These are phyloP conservation scores for Trachelus stipa DNA, from an alignment of 2,888 invertebrate species.

Conservation along the genomic window DNA sequence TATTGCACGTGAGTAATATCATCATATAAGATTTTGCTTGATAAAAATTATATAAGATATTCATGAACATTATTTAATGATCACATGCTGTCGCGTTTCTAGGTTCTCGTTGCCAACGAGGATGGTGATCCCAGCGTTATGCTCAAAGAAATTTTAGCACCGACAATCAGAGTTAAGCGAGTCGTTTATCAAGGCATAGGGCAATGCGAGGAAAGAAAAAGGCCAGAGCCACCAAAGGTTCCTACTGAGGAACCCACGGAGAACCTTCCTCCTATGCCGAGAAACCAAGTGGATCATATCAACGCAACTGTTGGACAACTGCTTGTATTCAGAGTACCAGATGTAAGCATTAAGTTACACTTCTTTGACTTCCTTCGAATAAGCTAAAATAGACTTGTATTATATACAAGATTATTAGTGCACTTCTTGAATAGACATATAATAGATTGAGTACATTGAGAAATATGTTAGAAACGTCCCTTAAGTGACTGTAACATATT, in stretches of 20 bases:
- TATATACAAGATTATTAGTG: not conserved
- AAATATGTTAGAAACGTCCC: not conserved
- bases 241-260: constrained; percentile 70
- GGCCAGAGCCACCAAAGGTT: constrained; percentile 67
- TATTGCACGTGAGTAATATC: constrained; percentile 72
- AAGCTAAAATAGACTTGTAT: not conserved
- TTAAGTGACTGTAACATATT: not conserved
- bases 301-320: constrained; percentile 86
- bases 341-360: constrained; percentile 67
- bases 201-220: constrained; percentile 72
- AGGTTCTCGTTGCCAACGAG: constrained; percentile 70
- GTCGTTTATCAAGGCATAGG: constrained; percentile 77
- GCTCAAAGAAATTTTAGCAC: constrained; percentile 73
- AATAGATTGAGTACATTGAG: no score
- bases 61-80: not conserved
- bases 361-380: not conserved
- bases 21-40: not conserved
- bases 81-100: not conserved
- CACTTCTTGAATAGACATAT: not conserved
- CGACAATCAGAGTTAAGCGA: constrained; percentile 75
- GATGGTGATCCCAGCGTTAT: constrained; percentile 73
- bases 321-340: constrained; percentile 83
- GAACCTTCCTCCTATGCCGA: constrained; percentile 81
- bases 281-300: constrained; percentile 88
- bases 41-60: not conserved